Conservation (phyloP, 92 coral and sea anemone species). For the Actinostola sp. region DNA sequence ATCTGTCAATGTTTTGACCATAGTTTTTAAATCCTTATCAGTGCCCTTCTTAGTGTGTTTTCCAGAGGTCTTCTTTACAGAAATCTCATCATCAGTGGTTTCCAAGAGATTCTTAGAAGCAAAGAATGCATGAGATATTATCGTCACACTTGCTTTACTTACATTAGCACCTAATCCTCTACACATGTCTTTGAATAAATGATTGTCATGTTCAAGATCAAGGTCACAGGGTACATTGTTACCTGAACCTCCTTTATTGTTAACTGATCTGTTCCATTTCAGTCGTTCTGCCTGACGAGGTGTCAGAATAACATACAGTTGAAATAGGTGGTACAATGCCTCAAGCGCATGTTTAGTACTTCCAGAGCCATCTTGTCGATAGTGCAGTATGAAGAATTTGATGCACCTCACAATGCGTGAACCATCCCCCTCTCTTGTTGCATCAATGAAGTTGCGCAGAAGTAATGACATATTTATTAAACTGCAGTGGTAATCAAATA, state of each 20-base stretch:
- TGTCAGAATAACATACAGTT: slow-evolving; percentile 30
- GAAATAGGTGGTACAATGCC: slow-evolving; percentile 43
- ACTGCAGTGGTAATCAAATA: slow-evolving; percentile 54
- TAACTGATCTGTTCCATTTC: slow-evolving; percentile 55
- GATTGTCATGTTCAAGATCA: slow-evolving; percentile 60
- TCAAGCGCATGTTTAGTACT: slow-evolving; percentile 40
- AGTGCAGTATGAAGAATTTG: slow-evolving; percentile 46
- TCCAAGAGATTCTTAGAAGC: slow-evolving; percentile 4
- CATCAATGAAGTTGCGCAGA: slow-evolving; percentile 53
- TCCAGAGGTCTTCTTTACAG: slow-evolving; percentile 24
- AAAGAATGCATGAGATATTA: slow-evolving; percentile 47
- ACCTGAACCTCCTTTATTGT: slow-evolving; percentile 43
- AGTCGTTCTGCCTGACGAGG: slow-evolving; percentile 45
- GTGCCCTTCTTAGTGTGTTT: slow-evolving; percentile 42
- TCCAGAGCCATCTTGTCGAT: slow-evolving; percentile 52
- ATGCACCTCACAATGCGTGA: slow-evolving; percentile 33
- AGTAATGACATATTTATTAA: slow-evolving; percentile 62
- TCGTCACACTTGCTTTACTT: slow-evolving; percentile 25
- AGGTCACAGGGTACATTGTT: slow-evolving; percentile 45
- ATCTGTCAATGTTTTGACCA: slow-evolving; percentile 35
- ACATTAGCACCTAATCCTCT: slow-evolving; percentile 57
- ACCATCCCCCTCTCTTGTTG: slow-evolving; percentile 60
- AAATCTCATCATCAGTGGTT: slow-evolving; percentile 19
- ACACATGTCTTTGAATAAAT: slow-evolving; percentile 39
- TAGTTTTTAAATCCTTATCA: slow-evolving; percentile 30